Percentiles rank a stretch among this genome's conserved stretches.
phyloP scores from a whole-genome alignment of 2,888 invertebrate species.

The Halictus ligatus region DNA sequence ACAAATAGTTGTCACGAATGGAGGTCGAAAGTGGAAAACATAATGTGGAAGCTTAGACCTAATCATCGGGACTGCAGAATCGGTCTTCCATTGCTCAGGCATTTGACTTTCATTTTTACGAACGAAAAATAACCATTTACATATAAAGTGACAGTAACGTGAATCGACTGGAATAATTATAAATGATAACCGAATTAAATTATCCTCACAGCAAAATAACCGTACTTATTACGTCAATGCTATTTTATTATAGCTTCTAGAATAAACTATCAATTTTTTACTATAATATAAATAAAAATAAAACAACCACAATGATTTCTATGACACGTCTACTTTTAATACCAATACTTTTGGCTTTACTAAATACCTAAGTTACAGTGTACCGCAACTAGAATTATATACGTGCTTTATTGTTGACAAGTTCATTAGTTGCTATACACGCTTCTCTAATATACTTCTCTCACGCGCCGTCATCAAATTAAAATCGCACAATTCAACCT shows the following conservation, averaged over 20 bases:
- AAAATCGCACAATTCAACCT: background rate
- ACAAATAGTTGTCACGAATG: conserved; percentile 53
- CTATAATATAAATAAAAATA: no score
- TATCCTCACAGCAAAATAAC: background rate
- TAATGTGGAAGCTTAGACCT: conserved; percentile 19
- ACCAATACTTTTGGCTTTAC: no score
- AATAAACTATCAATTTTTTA: no score
- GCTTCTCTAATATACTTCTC: background rate
- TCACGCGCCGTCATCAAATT: background rate
- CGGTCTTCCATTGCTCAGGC: conserved; percentile 21
- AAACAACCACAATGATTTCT: background rate
- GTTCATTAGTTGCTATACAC: no score
- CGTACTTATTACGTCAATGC: background rate
- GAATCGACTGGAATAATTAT: background rate
- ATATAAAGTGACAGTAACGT: conserved; percentile 6
- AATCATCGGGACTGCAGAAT: conserved; percentile 50
- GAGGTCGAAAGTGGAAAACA: conserved; percentile 40
- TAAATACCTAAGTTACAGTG: no score
- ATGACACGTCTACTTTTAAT: background rate
- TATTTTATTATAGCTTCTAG: background rate
- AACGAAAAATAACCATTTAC: conserved; percentile 10
- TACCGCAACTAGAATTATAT: no score
- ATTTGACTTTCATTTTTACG: conserved; percentile 40
- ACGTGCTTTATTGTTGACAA: no score
- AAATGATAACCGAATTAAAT: background rate